Percentiles rank a stretch among this genome's conserved stretches.
Evolutionary conservation across 64 coral and sea anemone species (phyloP).

Genomic region (Acropora tenuis): DNA sequence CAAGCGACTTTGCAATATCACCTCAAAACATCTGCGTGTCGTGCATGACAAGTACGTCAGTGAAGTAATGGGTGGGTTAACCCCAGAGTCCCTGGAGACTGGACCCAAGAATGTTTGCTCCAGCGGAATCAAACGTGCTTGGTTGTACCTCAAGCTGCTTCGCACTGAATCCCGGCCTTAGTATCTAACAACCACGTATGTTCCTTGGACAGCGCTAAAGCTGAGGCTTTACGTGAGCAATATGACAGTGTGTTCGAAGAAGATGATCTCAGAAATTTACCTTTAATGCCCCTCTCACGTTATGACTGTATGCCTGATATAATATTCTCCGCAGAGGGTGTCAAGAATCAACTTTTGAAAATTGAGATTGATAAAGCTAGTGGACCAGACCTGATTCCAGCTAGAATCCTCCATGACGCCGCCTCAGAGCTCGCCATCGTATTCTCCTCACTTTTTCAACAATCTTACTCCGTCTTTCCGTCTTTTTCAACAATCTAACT

Average conservation of each 20-base stretch:
- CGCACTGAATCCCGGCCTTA: too few species aligned
- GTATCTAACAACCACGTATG: too few species aligned
- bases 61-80: conserved; percentile 49
- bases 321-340: conserved; percentile 23
- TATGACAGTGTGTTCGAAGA: conserved; percentile 42
- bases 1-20: conserved; percentile 52
- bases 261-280: conserved; percentile 22
- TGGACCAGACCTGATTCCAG: conserved; percentile 43
- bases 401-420: background rate
- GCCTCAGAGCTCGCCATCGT: conserved; percentile 7
- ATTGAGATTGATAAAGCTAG: background rate
- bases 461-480: background rate
- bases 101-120: background rate
- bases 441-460: background rate
- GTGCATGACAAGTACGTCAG: conserved; percentile 56
- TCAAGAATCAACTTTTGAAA: conserved; percentile 38
- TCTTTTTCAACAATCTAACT: too few species aligned
- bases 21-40: conserved; percentile 40
- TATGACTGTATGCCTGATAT: conserved; percentile 22
- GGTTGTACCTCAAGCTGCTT: too few species aligned
- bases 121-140: too few species aligned
- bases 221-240: conserved; percentile 37
- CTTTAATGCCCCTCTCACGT: conserved; percentile 26
- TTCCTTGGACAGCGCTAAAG: conserved; percentile 31
- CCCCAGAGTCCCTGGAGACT: conserved; percentile 39